phyloP scores from a whole-genome alignment of 1,140 invertebrate genomes.

The Venustaconcha ellipsiformis region DNA sequence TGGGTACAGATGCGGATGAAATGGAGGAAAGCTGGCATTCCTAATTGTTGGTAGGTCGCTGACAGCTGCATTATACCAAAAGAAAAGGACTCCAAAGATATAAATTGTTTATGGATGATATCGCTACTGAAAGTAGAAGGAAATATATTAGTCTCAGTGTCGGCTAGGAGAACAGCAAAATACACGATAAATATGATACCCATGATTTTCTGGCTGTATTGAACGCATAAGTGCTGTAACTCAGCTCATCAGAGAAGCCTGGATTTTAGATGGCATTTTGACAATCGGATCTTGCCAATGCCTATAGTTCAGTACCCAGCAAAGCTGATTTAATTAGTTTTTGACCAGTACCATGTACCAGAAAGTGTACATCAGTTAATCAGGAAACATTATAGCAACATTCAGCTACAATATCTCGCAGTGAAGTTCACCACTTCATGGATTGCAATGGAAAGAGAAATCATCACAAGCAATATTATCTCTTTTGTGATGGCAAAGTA shows the following conservation, averaged over 20 bases:
- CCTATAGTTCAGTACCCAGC: slow-evolving; percentile 18
- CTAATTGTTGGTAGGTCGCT: slow-evolving; percentile 20
- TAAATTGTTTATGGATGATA: slow-evolving; percentile 32
- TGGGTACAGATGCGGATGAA: slow-evolving; percentile 7
- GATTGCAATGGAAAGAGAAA: slow-evolving; percentile 9
- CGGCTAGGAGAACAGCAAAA: slow-evolving; percentile 16
- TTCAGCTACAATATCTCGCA: not conserved
- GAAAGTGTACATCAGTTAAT: not conserved
- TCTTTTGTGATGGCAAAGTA: slow-evolving; percentile 15
- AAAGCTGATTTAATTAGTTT: slow-evolving; percentile 12
- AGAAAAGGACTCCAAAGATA: slow-evolving; percentile 24
- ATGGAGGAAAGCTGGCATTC: slow-evolving; percentile 22
- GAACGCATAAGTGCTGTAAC: too few species aligned
- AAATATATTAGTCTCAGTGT: slow-evolving; percentile 23
- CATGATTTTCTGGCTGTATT: too few species aligned
- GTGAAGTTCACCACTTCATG: slow-evolving; percentile 14
- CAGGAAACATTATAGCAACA: slow-evolving; percentile 5
- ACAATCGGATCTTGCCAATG: slow-evolving; percentile 25
- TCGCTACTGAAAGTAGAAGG: slow-evolving; percentile 29
- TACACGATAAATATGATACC: slow-evolving; percentile 15
- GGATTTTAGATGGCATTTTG: not conserved
- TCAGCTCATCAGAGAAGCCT: not conserved
- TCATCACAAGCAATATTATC: slow-evolving; percentile 14
- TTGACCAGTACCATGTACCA: slow-evolving; percentile 23
- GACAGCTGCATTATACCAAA: slow-evolving; percentile 30